phyloP scores from a whole-genome alignment of 2,888 invertebrate genomes.

The Andrena bicolor region DNA sequence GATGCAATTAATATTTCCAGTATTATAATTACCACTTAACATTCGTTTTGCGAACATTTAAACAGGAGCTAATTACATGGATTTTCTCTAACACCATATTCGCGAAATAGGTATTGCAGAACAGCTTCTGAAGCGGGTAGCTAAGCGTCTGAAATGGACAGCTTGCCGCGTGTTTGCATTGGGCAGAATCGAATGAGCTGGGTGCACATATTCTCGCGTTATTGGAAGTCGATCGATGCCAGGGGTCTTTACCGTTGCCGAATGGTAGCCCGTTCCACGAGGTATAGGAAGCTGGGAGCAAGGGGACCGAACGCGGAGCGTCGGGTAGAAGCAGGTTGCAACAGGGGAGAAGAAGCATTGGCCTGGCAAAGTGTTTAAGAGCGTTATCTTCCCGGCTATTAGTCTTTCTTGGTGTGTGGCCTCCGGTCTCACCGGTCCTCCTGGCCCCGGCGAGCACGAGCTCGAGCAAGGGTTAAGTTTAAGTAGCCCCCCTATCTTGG shows the following conservation, averaged over 20 bases:
- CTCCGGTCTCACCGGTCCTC: slow-evolving; percentile 80
- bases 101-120: too few relatives aligned
- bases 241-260: slow-evolving; percentile 46
- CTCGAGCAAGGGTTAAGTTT: slow-evolving; percentile 82
- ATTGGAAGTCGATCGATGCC: slow-evolving; percentile 58
- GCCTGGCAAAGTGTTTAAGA: slow-evolving; percentile 84
- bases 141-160: too few relatives aligned
- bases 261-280: slow-evolving; percentile 49
- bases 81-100: too few relatives aligned
- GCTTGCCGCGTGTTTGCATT: too few relatives aligned
- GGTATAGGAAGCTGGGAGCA: slow-evolving; percentile 27
- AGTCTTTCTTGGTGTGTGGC: slow-evolving; percentile 85
- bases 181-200: not conserved
- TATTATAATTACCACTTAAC: too few relatives aligned
- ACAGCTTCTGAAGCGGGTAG: too few relatives aligned
- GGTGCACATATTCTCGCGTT: slow-evolving; percentile 44
- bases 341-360: slow-evolving; percentile 81
- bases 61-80: too few relatives aligned
- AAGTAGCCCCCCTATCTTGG: slow-evolving; percentile 82
- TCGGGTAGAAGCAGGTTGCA: slow-evolving; percentile 75
- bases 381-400: slow-evolving; percentile 84
- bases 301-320: slow-evolving; percentile 55
- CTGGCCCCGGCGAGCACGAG: slow-evolving; percentile 69
- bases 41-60: too few relatives aligned
- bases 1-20: too few relatives aligned